phyloP scores from a whole-genome alignment of 53 echinoderm and acorn worm genomes.

The Holothuria scabra region DNA sequence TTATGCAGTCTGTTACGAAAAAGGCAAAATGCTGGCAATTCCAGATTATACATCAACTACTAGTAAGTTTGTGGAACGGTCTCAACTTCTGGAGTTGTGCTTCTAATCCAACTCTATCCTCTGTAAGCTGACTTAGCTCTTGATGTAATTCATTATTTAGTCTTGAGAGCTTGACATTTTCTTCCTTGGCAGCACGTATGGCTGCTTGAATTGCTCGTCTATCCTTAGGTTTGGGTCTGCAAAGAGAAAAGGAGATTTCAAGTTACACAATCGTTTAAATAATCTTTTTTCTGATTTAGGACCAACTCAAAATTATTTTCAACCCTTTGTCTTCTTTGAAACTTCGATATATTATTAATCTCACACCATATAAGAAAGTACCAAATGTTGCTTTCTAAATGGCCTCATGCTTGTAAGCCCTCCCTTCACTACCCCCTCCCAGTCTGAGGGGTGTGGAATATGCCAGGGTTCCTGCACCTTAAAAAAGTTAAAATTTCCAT shows the following conservation, averaged over 20 bases:
- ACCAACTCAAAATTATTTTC: too few species aligned
- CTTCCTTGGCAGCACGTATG: slow-evolving; percentile 86
- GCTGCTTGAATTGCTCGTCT: slow-evolving; percentile 85
- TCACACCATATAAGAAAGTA: too few species aligned
- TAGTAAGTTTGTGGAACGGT: slow-evolving; percentile 79
- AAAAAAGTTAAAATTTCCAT: too few species aligned
- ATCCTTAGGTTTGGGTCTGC: slow-evolving; percentile 73
- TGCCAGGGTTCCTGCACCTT: too few species aligned
- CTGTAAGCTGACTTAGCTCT: slow-evolving; percentile 85
- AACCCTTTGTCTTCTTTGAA: too few species aligned
- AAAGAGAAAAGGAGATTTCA: background rate
- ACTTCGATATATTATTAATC: too few species aligned
- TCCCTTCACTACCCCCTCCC: too few species aligned
- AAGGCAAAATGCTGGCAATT: background rate
- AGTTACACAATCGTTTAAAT: background rate
- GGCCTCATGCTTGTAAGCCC: too few species aligned
- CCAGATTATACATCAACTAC: slow-evolving; percentile 17
- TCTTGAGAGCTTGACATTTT: slow-evolving; percentile 85
- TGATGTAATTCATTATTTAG: slow-evolving; percentile 94
- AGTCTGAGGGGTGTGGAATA: too few species aligned
- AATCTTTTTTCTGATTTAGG: too few species aligned
- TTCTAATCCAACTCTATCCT: slow-evolving; percentile 85
- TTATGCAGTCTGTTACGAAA: too few species aligned
- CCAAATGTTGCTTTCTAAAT: too few species aligned
- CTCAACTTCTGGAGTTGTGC: slow-evolving; percentile 77